Conservation (phyloP, 2,797 vertebrate genomes). For the Microcaecilia unicolor region DNA sequence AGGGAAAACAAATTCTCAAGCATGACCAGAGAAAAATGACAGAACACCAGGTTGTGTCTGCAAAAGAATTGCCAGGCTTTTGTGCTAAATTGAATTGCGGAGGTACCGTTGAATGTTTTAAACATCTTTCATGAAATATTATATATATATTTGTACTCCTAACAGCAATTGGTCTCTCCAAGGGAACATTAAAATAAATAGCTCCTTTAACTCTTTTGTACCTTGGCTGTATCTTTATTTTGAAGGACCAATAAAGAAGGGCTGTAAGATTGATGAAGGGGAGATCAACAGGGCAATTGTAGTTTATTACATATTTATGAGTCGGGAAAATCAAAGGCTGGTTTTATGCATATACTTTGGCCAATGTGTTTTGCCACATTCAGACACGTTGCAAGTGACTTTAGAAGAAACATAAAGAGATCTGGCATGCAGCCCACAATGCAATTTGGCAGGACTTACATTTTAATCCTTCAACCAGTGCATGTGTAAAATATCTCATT, state of each 20-base stretch:
- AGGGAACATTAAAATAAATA: slow-evolving; percentile 66
- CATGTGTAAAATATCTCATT: slow-evolving; percentile 46
- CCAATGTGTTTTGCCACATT: slow-evolving; percentile 55
- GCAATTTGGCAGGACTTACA: slow-evolving; percentile 59
- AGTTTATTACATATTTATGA: slow-evolving; percentile 69
- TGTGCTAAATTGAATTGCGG: slow-evolving; percentile 51
- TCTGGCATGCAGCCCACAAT: slow-evolving; percentile 51
- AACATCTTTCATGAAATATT: slow-evolving; percentile 60
- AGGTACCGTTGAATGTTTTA: slow-evolving; percentile 58
- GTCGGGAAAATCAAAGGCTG: slow-evolving; percentile 64
- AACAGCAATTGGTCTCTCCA: slow-evolving; percentile 50
- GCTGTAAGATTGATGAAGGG: slow-evolving; percentile 57
- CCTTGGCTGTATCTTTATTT: slow-evolving; percentile 57
- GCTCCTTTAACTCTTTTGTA: slow-evolving; percentile 62
- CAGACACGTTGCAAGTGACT: slow-evolving; percentile 61
- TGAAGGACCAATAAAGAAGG: slow-evolving; percentile 54
- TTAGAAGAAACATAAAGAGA: slow-evolving; percentile 49
- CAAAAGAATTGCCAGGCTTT: slow-evolving; percentile 41
- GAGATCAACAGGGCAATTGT: slow-evolving; percentile 54
- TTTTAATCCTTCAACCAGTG: too few relatives aligned
- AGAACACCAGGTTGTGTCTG: slow-evolving; percentile 19
- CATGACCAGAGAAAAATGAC: slow-evolving; percentile 20
- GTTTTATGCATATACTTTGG: slow-evolving; percentile 65
- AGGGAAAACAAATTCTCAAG: slow-evolving; percentile 7
- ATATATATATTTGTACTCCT: slow-evolving; percentile 59